Base-by-base conservation (phyloP, 2,797 vertebrate genomes). In the Lycodopsis pacificus region DNA sequence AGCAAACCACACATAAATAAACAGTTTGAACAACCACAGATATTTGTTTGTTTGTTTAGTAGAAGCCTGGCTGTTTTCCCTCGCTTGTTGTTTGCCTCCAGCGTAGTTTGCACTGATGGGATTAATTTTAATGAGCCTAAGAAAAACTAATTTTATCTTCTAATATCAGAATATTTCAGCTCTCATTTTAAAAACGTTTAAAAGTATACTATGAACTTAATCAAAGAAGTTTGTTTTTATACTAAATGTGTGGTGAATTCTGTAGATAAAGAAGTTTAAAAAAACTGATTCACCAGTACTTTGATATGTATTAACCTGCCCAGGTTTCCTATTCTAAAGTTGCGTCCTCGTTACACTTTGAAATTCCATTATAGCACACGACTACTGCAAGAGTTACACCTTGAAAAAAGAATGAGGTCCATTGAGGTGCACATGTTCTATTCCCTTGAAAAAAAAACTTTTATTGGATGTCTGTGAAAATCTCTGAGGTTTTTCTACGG, bases 121-220 rank as follows among this genome's bases (percentile, higher is more conserved):
- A 80, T 54, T 32, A 44, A 65, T 68, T 20, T 44, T 27, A 65
- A 71, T 49, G 34, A 76, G 22, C 20, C 38, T 4, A 9, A 20
- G 10, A 71, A 62, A 14, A 48, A 64, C 62, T 65, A 0, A 25
- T 71, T 34, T 17, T 15, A 65, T 69, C 36, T 25, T 57, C 1
- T 32, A 20, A 57, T 30, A 15, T 54, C 19, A 48, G 22, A 61
- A 27, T 56, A 27, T 20, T 57, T 38, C 9, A 53, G 32, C 4
- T 76, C 51, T 38, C 14, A 5, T 40, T 66, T 53, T 22, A n/a
- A 58, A 68, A 36, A n/a, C 6, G 49, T 51, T 9, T 4, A 58
- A 44, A 59, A 19, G 51, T 44, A 9, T 11, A 51, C 1, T 19
- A 7, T 12, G 25, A 57, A 54, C 32, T n/a, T 2, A 56, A 56